phyloP scores from a whole-genome alignment of 2,888 invertebrate species.

The Dryadula phaetusa region DNA sequence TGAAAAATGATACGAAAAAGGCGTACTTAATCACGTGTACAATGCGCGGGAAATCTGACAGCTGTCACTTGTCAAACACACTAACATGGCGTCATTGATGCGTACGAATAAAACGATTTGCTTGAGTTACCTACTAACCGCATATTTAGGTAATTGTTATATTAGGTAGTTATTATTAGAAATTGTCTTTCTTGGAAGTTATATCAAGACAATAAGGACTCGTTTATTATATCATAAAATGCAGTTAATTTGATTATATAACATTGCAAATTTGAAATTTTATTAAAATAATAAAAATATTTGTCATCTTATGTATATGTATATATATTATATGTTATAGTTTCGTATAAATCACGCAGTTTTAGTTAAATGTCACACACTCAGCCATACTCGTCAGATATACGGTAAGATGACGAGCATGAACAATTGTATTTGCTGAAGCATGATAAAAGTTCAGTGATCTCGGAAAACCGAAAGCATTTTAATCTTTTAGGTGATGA shows the following conservation, averaged over 20 bases:
- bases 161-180: no score
- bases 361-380: conserved; percentile 35
- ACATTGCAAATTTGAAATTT: no score
- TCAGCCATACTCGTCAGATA: conserved; percentile 46
- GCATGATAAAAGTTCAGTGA: conserved; percentile 54
- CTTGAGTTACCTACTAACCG: conserved; percentile 9
- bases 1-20: conserved; percentile 42
- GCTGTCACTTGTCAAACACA: conserved; percentile 64
- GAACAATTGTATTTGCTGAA: conserved; percentile 49
- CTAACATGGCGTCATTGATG: conserved; percentile 49
- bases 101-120: conserved; percentile 30
- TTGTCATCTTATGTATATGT: no score
- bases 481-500: conserved; percentile 25
- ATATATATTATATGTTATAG: not conserved
- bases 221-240: no score
- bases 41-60: conserved; percentile 64
- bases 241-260: no score
- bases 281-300: no score
- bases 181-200: no score
- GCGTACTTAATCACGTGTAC: conserved; percentile 50
- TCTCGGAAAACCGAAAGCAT: conserved; percentile 44
- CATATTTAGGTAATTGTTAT: not conserved
- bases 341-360: not conserved
- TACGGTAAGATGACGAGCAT: conserved; percentile 51
- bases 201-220: no score